Percentiles rank a stretch among this genome's conserved stretches.
phyloP scores from a whole-genome alignment of 2,888 invertebrate genomes.

The Shargacucullia verbasci region DNA sequence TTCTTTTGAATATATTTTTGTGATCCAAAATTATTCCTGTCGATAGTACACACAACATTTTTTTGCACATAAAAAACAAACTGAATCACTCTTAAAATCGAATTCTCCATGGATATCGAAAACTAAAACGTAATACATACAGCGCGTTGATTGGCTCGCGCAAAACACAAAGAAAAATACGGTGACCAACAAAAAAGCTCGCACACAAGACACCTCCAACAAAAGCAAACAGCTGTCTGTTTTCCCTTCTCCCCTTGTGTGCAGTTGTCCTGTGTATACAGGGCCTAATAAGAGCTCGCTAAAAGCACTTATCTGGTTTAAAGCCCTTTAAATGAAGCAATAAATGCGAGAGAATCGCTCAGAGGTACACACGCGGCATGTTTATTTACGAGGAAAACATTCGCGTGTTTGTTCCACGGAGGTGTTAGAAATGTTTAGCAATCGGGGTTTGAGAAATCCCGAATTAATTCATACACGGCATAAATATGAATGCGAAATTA shows the following conservation, averaged over 20 bases:
- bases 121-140: slow-evolving; percentile 33
- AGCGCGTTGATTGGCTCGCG: slow-evolving; percentile 40
- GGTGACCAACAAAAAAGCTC: slow-evolving; percentile 36
- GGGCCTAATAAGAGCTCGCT: slow-evolving; percentile 71
- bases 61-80: slow-evolving; percentile 1
- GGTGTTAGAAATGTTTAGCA: slow-evolving; percentile 50
- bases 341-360: slow-evolving; percentile 69
- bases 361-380: slow-evolving; percentile 58
- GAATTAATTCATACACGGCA: slow-evolving; percentile 49
- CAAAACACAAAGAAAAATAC: slow-evolving; percentile 31
- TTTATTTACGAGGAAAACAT: slow-evolving; percentile 55
- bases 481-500: slow-evolving; percentile 49
- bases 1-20: no score
- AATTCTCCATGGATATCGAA: neutral
- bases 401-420: slow-evolving; percentile 39
- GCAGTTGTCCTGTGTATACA: slow-evolving; percentile 65
- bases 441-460: slow-evolving; percentile 35
- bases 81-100: neutral
- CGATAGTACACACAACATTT: neutral
- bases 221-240: slow-evolving; percentile 50
- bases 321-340: slow-evolving; percentile 83
- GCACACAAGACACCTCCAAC: slow-evolving; percentile 31
- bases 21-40: no score
- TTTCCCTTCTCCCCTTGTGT: slow-evolving; percentile 38
- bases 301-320: slow-evolving; percentile 80